These are phyloP conservation scores for Cuniculus paca DNA, from an alignment of 2,797 vertebrate genomes.

Conservation along the genomic window DNA sequence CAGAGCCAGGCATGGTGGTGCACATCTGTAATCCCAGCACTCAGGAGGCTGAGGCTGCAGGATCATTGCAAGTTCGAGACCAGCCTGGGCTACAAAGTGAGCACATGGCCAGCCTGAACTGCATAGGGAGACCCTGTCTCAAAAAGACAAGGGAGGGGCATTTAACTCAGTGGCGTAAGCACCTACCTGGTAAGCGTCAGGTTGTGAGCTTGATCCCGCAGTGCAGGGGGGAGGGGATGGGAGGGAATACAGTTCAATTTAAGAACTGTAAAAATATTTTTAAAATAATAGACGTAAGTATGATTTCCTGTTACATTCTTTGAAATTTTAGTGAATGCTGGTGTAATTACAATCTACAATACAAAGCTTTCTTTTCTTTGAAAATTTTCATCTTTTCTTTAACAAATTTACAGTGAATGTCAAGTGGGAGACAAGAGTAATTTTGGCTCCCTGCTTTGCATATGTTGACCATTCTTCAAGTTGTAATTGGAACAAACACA, in stretches of 20 bases:
- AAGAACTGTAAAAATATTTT: background rate
- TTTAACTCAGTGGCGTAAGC: no score
- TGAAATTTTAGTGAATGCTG: background rate
- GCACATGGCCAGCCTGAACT: no score
- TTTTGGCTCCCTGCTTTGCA: background rate
- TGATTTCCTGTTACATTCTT: background rate
- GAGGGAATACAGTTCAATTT: background rate
- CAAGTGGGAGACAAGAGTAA: background rate
- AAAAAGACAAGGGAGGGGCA: no score
- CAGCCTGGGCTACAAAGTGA: no score
- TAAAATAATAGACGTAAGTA: background rate
- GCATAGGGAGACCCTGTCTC: no score
- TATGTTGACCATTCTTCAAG: background rate
- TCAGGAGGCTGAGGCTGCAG: no score
- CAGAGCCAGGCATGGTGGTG: no score
- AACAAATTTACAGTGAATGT: background rate
- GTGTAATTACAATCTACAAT: background rate
- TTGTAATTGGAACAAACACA: background rate
- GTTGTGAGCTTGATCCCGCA: no score
- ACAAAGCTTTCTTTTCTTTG: background rate
- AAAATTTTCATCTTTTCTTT: background rate
- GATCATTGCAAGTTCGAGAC: no score
- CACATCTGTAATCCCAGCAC: no score
- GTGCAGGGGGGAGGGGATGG: no score
- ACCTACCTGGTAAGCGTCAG: no score